Base-by-base conservation (phyloP, 2,888 invertebrate species). In the Drosophila monieri region DNA sequence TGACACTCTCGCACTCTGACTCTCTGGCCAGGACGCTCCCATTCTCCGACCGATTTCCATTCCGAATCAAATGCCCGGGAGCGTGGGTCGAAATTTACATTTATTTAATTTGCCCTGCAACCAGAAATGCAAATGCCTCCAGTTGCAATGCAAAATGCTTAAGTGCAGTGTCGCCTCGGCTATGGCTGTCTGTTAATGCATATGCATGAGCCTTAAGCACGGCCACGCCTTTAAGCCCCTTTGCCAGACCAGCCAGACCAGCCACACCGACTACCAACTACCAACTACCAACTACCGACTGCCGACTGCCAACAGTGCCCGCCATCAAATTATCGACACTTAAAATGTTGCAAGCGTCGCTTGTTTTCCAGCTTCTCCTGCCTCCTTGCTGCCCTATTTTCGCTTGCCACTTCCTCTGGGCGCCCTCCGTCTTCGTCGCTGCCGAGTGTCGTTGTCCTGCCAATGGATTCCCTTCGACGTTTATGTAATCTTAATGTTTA, bases 401-500 rank as follows among this genome's bases (percentile, higher is more conserved):
- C 21, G 52, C 10, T 10, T 10, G n/a, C 9, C n/a, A 25, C 35
- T 18, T 23, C 49, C 37, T 15, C 10, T 18, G 32, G 27, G 18
- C 14, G 12, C 37, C 53, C 64, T 25, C 30, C 64, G 39, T 44
- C 54, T 32, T 52, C 64, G 35, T 21, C 4, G 44, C 37, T 9
- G 44, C 44, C 60, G 61, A 41, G 55, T 32, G 46, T 39, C 62
- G 65, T 35, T 55, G 49, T 54, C 66, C 67, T 70, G 85, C 68
- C 66, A 61, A 60, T 30, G 49, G 70, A 68, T 76, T 76, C 65
- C 57, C 72, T 79, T 72, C 84, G 73, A 71, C 83, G 83, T 77
- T 88, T 84, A 79, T 85, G 83, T 84, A 88, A 84, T 81, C 83
- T 88, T 83, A 84, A 84, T 84, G 85, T 88, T 84, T 81, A 84